phyloP scores from a whole-genome alignment of 1,140 invertebrate species.

The roundworm (Caenorhabditis elegans) region DNA sequence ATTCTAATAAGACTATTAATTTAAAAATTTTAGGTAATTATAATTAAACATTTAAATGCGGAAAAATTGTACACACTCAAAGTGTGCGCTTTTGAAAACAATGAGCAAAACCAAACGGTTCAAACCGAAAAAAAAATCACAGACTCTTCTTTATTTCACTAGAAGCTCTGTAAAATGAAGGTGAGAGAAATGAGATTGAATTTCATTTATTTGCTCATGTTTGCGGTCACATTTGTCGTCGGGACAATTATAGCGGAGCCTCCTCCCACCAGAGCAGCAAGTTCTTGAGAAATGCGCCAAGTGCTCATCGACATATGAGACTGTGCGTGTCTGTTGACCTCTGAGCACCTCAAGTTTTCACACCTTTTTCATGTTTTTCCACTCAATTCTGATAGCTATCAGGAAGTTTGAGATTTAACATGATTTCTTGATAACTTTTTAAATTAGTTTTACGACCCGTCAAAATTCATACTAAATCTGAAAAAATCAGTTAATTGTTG shows the following conservation, averaged over 20 bases:
- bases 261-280: neutral
- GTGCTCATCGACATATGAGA: conserved; percentile 27
- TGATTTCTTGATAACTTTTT: no score
- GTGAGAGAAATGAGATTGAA: neutral
- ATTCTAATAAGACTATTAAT: no score
- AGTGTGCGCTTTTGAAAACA: no score
- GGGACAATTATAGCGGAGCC: neutral
- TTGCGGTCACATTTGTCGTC: conserved; percentile 24
- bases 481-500: no score
- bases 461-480: no score
- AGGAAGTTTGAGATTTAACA: no score
- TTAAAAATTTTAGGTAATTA: no score
- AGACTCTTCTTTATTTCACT: neutral
- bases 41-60: no score
- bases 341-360: neutral
- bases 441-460: no score
- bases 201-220: conserved; percentile 31
- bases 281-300: conserved; percentile 31
- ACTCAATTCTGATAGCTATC: no score
- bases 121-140: neutral
- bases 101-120: no score
- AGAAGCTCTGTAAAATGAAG: neutral
- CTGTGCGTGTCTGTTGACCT: conserved; percentile 20
- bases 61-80: no score
- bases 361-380: neutral